Evolutionary conservation across 1,140 invertebrate genomes (phyloP), one percentile per base, ranked within the genome.

Genomic region (Gonioctena quinquepunctata): DNA sequence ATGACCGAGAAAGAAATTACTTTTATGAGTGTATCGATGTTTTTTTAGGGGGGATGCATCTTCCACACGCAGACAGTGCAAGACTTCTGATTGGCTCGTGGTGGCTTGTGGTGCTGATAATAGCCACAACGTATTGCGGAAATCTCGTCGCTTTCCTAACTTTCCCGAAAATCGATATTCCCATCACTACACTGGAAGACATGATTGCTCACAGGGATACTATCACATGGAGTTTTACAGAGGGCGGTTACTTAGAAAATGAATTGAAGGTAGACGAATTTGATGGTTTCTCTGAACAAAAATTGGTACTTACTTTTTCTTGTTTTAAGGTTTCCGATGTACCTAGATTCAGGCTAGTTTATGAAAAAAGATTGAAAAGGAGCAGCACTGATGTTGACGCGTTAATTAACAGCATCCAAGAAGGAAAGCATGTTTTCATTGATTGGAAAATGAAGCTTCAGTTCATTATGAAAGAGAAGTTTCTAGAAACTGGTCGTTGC

Each of bases 101-200:
- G 96, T 97, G 96, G 95, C 81, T 98, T 11, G 93, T 96, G 11
- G 94, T 96, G 2, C 87, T 97, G 66, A 92, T 97, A 0, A 86
- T 96, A 0, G 92, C 96, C 0, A 96, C 96, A 2, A 96, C 94
- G 0, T 98, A 97, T 83, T 95, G 93, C 42, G 95, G 95, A 4
- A 96, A 95, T 83, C 86, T 98, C 22, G 95, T 97, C 0, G 96
- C 96, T 3, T 96, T 96, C 79, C 86, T 98, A 6, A 97, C 96
- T 0, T 97, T 97, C 80, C 95, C 95, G 0, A 91, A 92, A 81
- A 92, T 94, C 77, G 91, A 95, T 77, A 87, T 88, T 4, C 88
- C 93, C 0, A 89, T 96, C 0, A 89, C 92, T 3, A 91, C 88
- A 0, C 80, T 96, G 0, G 85, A 89, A 5, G 92, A 95, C 76